Base-by-base conservation (phyloP, 2,797 vertebrate genomes). In the Sciaenops ocellatus region DNA sequence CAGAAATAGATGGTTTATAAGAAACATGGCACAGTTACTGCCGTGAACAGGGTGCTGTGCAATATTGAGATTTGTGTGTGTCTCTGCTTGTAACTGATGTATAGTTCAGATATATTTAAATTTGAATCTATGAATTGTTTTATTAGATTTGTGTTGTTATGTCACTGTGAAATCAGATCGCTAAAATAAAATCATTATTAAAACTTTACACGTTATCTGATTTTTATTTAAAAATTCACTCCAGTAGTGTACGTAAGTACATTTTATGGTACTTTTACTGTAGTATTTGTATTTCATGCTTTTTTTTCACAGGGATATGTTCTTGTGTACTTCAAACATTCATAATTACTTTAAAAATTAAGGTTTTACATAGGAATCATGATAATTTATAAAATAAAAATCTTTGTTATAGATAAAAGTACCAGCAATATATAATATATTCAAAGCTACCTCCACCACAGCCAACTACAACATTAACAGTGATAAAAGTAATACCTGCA, bases 21-120 rank as follows among this genome's bases (percentile, higher is more conserved):
- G 26, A 75, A 61, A 61, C 34, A 12, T 52, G 42, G 18, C 55
- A 20, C 26, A 52, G n/a, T 54, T 34, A 2, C 44, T 57, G 73
- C 47, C 47, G 55, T 63, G 22, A 69, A 83, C 78, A 83, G 87
- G 88, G 82, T 85, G 60, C 61, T 77, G 93, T 94, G 94, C 94
- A 95, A 94, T 93, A 92, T 0, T 44, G 22, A 50, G 16, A 38
- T 51, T 52, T 85, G 63, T 87, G 55, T 83, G 61, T 76, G 12
- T 71, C n/a, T 85, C 9, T 84, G 26, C 20, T 18, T 86, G 46
- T 48, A 48, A 61, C 70, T 87, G 68, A 76, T 87, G 68, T 83
- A 85, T 44, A 82, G 75, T 87, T 82, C 80, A 47, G 18, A 85
- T 79, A 55, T 93, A 94, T 95, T 95, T 95, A 94, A 95, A 85